Evolutionary conservation across 2,113 vertebrate species (phyloP).

Genomic region (Melanocharis versteri): DNA sequence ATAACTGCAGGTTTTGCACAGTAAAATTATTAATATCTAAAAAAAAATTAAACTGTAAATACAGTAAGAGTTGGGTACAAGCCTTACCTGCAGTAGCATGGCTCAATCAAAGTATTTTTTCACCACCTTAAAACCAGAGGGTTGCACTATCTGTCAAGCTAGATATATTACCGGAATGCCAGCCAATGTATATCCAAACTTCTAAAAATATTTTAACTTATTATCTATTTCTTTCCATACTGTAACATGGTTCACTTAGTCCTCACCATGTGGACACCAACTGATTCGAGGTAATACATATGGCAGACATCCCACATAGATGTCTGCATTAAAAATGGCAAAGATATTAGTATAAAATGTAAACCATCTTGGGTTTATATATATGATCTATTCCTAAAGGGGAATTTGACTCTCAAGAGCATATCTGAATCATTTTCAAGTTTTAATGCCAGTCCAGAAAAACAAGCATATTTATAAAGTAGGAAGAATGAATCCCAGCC

Average conservation of each 20-base stretch:
- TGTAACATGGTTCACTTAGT: neutral
- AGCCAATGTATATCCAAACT: neutral
- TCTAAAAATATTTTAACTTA: neutral
- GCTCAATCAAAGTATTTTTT: neutral
- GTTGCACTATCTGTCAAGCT: neutral
- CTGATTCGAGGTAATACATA: slow-evolving; percentile 28
- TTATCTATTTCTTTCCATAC: neutral
- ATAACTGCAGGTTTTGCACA: neutral
- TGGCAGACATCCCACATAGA: slow-evolving; percentile 35
- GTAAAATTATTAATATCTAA: neutral
- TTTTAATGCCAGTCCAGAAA: neutral
- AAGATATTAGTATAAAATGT: slow-evolving; percentile 34
- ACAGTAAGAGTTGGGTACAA: neutral
- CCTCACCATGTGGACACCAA: slow-evolving; percentile 42
- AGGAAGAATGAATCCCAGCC: neutral
- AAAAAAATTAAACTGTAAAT: neutral
- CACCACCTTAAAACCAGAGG: neutral
- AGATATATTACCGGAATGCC: neutral
- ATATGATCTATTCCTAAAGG: neutral
- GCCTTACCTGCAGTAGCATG: neutral
- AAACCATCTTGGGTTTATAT: slow-evolving; percentile 48
- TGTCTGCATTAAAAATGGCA: slow-evolving; percentile 17
- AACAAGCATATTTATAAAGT: neutral
- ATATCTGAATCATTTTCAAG: neutral
- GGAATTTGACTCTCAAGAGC: neutral